phyloP scores from a whole-genome alignment of 2,888 invertebrate genomes.

The Ypsolopha sequella region DNA sequence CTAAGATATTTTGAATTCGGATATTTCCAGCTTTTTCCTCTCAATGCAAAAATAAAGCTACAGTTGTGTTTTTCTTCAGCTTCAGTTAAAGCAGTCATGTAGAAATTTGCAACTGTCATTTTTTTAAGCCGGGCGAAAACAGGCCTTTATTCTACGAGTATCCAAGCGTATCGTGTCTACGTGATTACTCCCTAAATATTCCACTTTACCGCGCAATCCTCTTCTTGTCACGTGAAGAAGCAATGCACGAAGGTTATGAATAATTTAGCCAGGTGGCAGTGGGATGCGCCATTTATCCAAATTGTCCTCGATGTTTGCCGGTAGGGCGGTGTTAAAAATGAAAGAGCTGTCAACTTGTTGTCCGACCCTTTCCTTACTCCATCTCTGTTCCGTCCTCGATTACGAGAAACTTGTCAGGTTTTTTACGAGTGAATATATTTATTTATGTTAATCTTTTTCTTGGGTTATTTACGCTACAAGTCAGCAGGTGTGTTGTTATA shows the following conservation, averaged over 20 bases:
- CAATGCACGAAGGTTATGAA: slow-evolving; percentile 42
- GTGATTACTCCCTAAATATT: slow-evolving; percentile 64
- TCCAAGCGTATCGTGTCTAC: slow-evolving; percentile 39
- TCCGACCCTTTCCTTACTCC: slow-evolving; percentile 29
- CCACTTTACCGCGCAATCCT: slow-evolving; percentile 59
- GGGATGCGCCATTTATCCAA: slow-evolving; percentile 62
- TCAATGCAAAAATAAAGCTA: no score
- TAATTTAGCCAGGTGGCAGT: slow-evolving; percentile 51
- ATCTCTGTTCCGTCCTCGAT: slow-evolving; percentile 18
- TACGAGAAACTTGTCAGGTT: slow-evolving; percentile 18
- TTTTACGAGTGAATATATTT: slow-evolving; percentile 25
- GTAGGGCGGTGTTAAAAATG: slow-evolving; percentile 47
- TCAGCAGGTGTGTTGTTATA: no score
- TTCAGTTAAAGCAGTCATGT: slow-evolving; percentile 13
- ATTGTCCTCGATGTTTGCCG: slow-evolving; percentile 42
- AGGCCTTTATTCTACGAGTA: slow-evolving; percentile 26
- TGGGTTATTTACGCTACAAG: slow-evolving; percentile 19
- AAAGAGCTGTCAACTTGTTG: slow-evolving; percentile 33
- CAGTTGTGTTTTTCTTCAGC: background rate
- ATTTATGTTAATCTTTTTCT: slow-evolving; percentile 29
- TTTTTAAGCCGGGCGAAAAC: slow-evolving; percentile 19
- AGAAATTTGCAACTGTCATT: slow-evolving; percentile 34
- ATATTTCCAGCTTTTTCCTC: no score
- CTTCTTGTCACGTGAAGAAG: slow-evolving; percentile 53
- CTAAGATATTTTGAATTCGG: no score